Conservation (phyloP, 2,888 invertebrate species). For the Volucella zonaria region DNA sequence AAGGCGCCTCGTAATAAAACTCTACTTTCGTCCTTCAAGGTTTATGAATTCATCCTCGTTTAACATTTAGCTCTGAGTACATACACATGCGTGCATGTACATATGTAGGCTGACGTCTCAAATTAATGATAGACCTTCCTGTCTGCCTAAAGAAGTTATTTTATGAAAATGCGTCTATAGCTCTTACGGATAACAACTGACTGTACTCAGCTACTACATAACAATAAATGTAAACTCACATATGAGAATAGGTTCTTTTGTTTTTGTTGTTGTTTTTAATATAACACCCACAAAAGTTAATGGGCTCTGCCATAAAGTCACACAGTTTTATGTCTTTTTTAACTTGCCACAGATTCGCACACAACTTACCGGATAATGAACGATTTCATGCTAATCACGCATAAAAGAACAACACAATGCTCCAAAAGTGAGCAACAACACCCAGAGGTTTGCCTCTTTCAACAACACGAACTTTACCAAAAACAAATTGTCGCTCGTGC, state of each 20-base stretch:
- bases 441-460: background rate
- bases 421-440: background rate
- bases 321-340: constrained; percentile 16
- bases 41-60: constrained; percentile 10
- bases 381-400: constrained; percentile 53
- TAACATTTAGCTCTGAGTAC: background rate
- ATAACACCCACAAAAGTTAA: background rate
- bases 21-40: too few species aligned
- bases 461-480: constrained; percentile 1
- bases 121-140: constrained; percentile 6
- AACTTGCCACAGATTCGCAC: constrained; percentile 9
- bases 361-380: background rate
- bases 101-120: background rate
- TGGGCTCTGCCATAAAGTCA: constrained; percentile 21
- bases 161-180: constrained; percentile 1
- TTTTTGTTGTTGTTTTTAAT: background rate
- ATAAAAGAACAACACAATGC: constrained; percentile 28
- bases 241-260: too few species aligned
- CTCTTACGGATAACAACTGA: background rate
- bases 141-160: constrained; percentile 19
- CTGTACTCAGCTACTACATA: background rate
- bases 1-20: too few species aligned
- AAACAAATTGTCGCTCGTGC: constrained; percentile 8
- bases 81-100: too few species aligned
- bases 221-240: too few species aligned